Evolutionary conservation across 2,113 vertebrate genomes (phyloP).

Genomic region (Butorides virescens): DNA sequence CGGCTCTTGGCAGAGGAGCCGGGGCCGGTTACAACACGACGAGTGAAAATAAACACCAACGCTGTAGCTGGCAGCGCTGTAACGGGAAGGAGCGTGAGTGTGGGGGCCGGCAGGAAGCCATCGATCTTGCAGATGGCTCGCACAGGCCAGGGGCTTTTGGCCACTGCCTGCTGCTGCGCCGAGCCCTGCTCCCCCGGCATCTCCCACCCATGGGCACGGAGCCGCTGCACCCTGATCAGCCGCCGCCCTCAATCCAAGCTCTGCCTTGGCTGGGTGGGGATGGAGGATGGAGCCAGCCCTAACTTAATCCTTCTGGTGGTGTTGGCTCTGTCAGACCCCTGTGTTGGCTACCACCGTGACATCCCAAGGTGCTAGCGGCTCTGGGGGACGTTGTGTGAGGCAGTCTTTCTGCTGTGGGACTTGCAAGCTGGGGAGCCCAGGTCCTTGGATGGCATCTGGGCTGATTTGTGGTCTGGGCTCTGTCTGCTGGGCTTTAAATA

Average conservation of each 20-base stretch:
- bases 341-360: neutral
- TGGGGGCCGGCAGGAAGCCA: neutral
- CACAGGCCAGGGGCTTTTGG: neutral
- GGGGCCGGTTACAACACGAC: neutral
- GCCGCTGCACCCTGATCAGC: rapidly evolving
- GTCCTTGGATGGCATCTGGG: neutral
- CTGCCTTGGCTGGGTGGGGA: neutral
- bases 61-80: neutral
- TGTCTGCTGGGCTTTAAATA: neutral
- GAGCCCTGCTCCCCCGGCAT: neutral
- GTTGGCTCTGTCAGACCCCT: neutral
- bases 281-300: neutral
- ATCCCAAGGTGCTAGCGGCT: rapidly evolving
- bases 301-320: neutral
- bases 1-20: conserved; percentile 16
- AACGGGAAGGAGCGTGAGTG: neutral
- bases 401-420: neutral
- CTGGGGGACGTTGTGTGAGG: neutral
- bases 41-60: conserved; percentile 29
- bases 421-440: neutral
- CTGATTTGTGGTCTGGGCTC: neutral
- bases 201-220: rapidly evolving
- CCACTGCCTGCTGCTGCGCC: neutral
- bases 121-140: neutral
- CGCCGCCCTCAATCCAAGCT: neutral